phyloP scores from a whole-genome alignment of 2,113 vertebrate genomes.

The Mastomys natalensis region DNA sequence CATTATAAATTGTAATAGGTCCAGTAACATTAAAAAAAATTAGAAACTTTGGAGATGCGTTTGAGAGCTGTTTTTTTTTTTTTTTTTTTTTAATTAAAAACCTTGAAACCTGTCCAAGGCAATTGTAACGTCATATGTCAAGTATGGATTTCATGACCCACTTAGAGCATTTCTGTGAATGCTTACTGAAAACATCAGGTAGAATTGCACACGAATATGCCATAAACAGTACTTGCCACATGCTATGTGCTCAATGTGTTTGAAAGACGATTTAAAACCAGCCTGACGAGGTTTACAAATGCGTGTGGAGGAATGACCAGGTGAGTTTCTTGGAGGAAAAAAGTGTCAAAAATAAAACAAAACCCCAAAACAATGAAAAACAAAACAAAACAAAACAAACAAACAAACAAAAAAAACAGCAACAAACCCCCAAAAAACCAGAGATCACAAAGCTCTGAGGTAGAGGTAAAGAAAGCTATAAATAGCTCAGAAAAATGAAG shows the following conservation, averaged over 20 bases:
- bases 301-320: background rate
- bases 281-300: background rate
- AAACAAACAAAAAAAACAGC: background rate
- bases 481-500: background rate
- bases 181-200: background rate
- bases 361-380: background rate
- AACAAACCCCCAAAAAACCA: background rate
- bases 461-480: background rate
- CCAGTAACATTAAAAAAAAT: background rate
- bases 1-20: background rate
- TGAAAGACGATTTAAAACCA: background rate
- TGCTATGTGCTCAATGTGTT: background rate
- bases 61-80: background rate
- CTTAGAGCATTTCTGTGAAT: background rate
- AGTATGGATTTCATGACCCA: background rate
- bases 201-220: background rate
- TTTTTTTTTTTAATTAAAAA: background rate
- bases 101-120: background rate
- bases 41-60: background rate
- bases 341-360: background rate
- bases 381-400: too few species aligned
- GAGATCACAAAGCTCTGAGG: background rate
- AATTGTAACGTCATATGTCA: background rate
- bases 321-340: background rate
- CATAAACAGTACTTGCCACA: background rate